A percentile compares a stretch with the other conserved stretches of the same genome.
Evolutionary conservation across 2,797 vertebrate species (phyloP).

Genomic region (Tympanoctomys barrerae): DNA sequence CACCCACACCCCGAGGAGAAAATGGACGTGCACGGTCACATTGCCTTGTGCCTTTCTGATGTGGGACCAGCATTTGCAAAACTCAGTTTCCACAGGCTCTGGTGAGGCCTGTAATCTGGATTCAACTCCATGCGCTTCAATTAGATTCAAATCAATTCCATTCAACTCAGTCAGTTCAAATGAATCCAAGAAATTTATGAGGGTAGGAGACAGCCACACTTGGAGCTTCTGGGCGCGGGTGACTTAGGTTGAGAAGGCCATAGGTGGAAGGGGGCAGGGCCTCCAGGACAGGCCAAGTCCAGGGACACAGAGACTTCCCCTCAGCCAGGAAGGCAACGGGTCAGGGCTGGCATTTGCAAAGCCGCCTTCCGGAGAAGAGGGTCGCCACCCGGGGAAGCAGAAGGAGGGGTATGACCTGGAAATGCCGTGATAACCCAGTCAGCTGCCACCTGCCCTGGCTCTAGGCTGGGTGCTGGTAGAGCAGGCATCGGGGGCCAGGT

Average conservation of each 20-base stretch:
- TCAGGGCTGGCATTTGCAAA: neutral
- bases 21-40: neutral
- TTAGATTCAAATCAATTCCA: slow-evolving; percentile 57
- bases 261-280: neutral
- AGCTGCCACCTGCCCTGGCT: neutral
- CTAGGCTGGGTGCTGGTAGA: neutral
- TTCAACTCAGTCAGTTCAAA: slow-evolving; percentile 56
- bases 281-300: neutral
- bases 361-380: neutral
- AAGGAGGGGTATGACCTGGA: neutral
- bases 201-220: neutral
- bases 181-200: slow-evolving; percentile 6
- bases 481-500: neutral
- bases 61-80: neutral
- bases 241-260: neutral
- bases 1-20: neutral
- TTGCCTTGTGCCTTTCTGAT: neutral
- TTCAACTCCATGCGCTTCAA: slow-evolving; percentile 53
- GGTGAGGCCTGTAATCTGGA: slow-evolving; percentile 43
- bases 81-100: neutral
- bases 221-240: neutral
- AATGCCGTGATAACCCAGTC: neutral
- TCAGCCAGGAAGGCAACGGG: neutral
- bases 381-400: neutral
- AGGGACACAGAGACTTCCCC: neutral